Evolutionary conservation across 37 sponge, comb jelly and placozoan genomes (phyloP).

Genomic region (Hexactinellida sp.): DNA sequence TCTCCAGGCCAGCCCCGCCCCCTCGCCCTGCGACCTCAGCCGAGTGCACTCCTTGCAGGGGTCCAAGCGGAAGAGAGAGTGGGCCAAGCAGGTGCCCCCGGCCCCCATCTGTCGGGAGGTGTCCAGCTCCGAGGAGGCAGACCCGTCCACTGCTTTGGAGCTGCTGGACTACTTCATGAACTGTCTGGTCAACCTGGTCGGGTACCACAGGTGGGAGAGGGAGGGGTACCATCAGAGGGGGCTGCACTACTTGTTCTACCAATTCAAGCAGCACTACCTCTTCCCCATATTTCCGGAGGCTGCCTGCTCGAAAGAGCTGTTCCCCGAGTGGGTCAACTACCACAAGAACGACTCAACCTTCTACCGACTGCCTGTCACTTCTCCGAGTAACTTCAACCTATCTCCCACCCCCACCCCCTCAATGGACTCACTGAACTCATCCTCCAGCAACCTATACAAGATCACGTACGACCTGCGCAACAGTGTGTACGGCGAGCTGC

Average conservation of each 20-base stretch:
- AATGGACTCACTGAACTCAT: background rate
- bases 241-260: conserved; percentile 63
- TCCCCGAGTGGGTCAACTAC: conserved; percentile 9
- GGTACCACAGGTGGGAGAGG: background rate
- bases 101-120: background rate
- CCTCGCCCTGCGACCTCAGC: background rate
- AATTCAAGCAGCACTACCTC: conserved; percentile 68
- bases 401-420: conserved; percentile 1
- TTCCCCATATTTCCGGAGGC: conserved; percentile 54
- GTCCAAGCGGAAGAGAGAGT: background rate
- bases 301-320: background rate
- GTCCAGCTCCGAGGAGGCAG: background rate
- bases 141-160: background rate
- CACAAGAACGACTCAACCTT: conserved; percentile 12
- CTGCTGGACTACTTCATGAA: conserved; percentile 14
- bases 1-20: background rate
- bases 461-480: background rate
- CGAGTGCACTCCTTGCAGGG: background rate
- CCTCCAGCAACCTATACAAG: conserved; percentile 13
- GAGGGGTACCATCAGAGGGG: conserved; percentile 38
- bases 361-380: conserved; percentile 3
- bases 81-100: background rate
- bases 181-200: conserved; percentile 14
- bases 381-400: background rate
- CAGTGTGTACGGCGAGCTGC: background rate